Evolutionary conservation across 1,140 invertebrate genomes (phyloP), one percentile per base, ranked within the genome.

Genomic region (Mercenaria mercenaria): DNA sequence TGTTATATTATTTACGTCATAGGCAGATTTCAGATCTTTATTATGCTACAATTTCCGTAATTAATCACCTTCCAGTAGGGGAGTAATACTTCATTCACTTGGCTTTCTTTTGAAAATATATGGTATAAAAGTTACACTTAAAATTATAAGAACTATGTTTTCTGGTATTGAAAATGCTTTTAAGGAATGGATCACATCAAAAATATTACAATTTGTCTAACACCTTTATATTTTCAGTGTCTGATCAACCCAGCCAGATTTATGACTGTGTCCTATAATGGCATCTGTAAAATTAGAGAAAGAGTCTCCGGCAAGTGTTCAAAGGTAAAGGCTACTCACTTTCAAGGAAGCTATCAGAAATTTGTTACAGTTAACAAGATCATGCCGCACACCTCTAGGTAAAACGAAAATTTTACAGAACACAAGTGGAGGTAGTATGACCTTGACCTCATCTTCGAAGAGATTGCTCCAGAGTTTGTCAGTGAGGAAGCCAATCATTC

Each of bases 341-440:
- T 85, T 85, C 26, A 23, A 26, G 61, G 59, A 79, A 61, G 52
- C 89, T 37, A n/a, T 92, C 4, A 11, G 34, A 10, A 56, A 29
- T 11, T 86, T 93, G 15, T 43, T 50, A 29, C 11, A 91, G 13
- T 72, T 93, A 0, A 32, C 86, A 18, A 29, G 15, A 11, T 79
- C 90, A 0, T 91, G 91, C 74, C 64, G 59, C 20, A 90, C 92
- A 56, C 92, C 92, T n/a, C 47, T 56, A 47, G 91, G 91, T 29
- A 69, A 87, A 50, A 89, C 91, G n/a, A 91, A 93, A 43, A 72
- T 92, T 15, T 23, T 93, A 26, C 92, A 91, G 23, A 93, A 92
- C 79, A 69, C 29, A 23, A 77, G 80, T 64, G 91, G 92, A 32
- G 93, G 93, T 11, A 89, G 88, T 77, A 11, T 91, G 32, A 93